Evolutionary conservation across 2,888 invertebrate species (phyloP).

Genomic region (Agriotes lineatus): DNA sequence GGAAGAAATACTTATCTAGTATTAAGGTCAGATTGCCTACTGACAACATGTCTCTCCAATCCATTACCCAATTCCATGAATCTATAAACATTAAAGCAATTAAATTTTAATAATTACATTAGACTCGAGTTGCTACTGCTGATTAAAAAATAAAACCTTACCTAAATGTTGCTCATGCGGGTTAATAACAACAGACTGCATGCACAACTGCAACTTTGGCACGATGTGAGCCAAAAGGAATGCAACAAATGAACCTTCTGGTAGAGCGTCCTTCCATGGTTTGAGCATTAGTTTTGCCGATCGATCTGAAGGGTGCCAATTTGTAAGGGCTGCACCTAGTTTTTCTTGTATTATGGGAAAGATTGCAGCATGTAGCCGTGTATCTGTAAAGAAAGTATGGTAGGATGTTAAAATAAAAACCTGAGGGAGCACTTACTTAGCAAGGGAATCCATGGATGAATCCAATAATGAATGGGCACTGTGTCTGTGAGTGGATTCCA

Average conservation of each 20-base stretch:
- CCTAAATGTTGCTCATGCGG: conserved; percentile 80
- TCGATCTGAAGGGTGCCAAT: conserved; percentile 95
- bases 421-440: conserved; percentile 70
- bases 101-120: too few relatives aligned
- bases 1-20: conserved; percentile 91
- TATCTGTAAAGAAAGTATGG: conserved; percentile 51
- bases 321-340: conserved; percentile 86
- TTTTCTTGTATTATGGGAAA: conserved; percentile 95
- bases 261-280: conserved; percentile 84
- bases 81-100: conserved; percentile 73
- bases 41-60: conserved; percentile 91
- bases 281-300: conserved; percentile 92
- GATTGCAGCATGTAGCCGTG: conserved; percentile 67
- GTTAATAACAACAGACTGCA: conserved; percentile 76
- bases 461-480: conserved; percentile 96
- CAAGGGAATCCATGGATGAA: conserved; percentile 94
- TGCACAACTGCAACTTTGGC: conserved; percentile 85
- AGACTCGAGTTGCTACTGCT: too few relatives aligned
- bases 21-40: conserved; percentile 81
- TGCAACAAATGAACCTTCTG: conserved; percentile 79
- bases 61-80: conserved; percentile 94
- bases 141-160: conserved; percentile 52
- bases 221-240: conserved; percentile 89
- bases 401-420: background rate
- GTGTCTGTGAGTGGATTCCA: conserved; percentile 98